Percentiles rank a stretch among this genome's conserved stretches.
Evolutionary conservation across 1,140 invertebrate species (phyloP).

Genomic region (Laupala kohalensis): DNA sequence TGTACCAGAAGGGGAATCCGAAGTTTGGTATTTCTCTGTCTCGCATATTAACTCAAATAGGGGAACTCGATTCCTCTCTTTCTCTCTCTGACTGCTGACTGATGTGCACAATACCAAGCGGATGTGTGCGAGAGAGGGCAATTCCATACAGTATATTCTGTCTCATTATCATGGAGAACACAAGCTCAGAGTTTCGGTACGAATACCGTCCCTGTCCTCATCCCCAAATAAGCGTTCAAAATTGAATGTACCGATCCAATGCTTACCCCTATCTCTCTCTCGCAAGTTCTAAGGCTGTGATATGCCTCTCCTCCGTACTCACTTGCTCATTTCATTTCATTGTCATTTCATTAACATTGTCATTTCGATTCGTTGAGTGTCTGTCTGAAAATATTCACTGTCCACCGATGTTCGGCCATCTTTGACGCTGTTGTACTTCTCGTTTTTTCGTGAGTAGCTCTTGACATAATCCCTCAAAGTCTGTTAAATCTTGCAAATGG

Average conservation of each 20-base stretch:
- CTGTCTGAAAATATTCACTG: slow-evolving; percentile 16
- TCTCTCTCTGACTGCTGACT: background rate
- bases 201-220: background rate
- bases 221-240: background rate
- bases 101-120: background rate
- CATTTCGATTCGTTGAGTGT: slow-evolving; percentile 18
- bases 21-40: too few relatives aligned
- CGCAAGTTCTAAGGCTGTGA: slow-evolving; percentile 15
- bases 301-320: slow-evolving; percentile 16
- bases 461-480: slow-evolving; percentile 17
- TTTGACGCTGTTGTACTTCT: slow-evolving; percentile 21
- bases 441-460: slow-evolving; percentile 18
- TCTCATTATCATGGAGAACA: slow-evolving; percentile 20
- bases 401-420: slow-evolving; percentile 19
- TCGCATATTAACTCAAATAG: too few relatives aligned
- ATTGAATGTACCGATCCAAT: slow-evolving; percentile 8
- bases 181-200: slow-evolving; percentile 13
- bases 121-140: background rate
- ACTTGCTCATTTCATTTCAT: too few relatives aligned
- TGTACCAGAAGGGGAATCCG: too few relatives aligned
- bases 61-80: too few relatives aligned
- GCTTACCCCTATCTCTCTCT: background rate
- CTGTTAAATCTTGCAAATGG: slow-evolving; percentile 17
- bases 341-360: slow-evolving; percentile 17
- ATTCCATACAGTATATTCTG: slow-evolving; percentile 20